These are phyloP conservation scores for Alloscopus bannaensis DNA, from an alignment of 2,888 invertebrate species.

Conservation along the genomic window DNA sequence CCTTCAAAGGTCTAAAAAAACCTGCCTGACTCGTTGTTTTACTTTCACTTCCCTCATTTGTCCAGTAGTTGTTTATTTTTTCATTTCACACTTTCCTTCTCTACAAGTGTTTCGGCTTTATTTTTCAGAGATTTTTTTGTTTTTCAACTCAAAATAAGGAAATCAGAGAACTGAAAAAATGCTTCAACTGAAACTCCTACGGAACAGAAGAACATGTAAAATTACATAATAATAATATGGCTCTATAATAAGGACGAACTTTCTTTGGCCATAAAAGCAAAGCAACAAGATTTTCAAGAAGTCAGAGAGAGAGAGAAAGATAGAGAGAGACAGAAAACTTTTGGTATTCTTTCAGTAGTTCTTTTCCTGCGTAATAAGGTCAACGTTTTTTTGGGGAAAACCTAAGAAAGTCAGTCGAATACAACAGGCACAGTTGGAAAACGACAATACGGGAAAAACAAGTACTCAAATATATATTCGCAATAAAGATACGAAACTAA, in stretches of 20 bases:
- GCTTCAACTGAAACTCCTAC: neutral
- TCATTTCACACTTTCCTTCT: slow-evolving; percentile 4
- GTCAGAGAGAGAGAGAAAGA: no score
- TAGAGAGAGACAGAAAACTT: slow-evolving; percentile 40
- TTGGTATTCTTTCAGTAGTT: slow-evolving; percentile 26
- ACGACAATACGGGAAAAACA: slow-evolving; percentile 53
- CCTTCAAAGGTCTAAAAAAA: neutral
- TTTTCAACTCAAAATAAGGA: slow-evolving; percentile 5
- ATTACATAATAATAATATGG: neutral
- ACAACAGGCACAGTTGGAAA: slow-evolving; percentile 46
- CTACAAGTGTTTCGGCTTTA: slow-evolving; percentile 41
- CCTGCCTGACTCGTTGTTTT: neutral
- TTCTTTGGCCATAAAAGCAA: slow-evolving; percentile 61
- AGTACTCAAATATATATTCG: slow-evolving; percentile 3
- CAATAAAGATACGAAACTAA: slow-evolving; percentile 1
- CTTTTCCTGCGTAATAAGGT: slow-evolving; percentile 13
- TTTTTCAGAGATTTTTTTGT: slow-evolving; percentile 2
- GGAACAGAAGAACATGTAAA: slow-evolving; percentile 8
- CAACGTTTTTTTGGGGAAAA: slow-evolving; percentile 7
- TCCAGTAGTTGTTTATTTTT: neutral
- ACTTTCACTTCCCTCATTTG: neutral
- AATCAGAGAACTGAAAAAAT: neutral
- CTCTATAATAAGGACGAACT: slow-evolving; percentile 37
- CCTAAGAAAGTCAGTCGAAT: slow-evolving; percentile 32
- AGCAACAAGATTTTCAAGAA: slow-evolving; percentile 65